These are phyloP conservation scores for Augiades crinisus DNA, from an alignment of 2,888 invertebrate species.

Conservation along the genomic window DNA sequence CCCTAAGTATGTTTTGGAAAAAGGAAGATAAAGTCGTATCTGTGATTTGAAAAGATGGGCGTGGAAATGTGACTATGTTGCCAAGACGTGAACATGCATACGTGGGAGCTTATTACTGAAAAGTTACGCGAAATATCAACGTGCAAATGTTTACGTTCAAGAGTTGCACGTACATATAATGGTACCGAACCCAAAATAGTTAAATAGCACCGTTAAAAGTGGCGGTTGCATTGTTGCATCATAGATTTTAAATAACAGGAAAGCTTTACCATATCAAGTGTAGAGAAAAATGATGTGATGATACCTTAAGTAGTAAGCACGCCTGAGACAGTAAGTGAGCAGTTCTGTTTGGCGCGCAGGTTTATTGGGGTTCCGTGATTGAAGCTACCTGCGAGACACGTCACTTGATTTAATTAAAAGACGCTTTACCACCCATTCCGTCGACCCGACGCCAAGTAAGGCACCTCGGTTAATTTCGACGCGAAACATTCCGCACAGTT, in stretches of 20 bases:
- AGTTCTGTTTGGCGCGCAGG: constrained; percentile 59
- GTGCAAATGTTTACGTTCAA: constrained; percentile 20
- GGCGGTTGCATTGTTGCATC: background rate
- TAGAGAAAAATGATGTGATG: too few species aligned
- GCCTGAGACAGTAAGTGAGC: constrained; percentile 40
- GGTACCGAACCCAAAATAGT: background rate
- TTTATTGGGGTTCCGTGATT: constrained; percentile 80
- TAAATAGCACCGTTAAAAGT: background rate
- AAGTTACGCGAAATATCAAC: constrained; percentile 40
- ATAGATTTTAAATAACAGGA: too few species aligned
- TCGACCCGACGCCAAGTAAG: constrained; percentile 64
- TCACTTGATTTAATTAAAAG: constrained; percentile 81
- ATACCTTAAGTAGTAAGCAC: background rate
- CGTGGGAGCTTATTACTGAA: constrained; percentile 52
- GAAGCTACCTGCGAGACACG: constrained; percentile 75
- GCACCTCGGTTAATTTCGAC: constrained; percentile 69
- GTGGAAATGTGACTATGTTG: constrained; percentile 41
- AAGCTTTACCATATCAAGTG: background rate
- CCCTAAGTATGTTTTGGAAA: background rate
- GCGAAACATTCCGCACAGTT: constrained; percentile 58
- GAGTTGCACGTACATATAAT: background rate
- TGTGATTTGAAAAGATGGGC: constrained; percentile 5
- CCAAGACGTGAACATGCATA: constrained; percentile 49
- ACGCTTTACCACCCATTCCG: constrained; percentile 75
- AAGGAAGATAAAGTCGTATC: background rate